A percentile compares a stretch with the other conserved stretches of the same genome.
Conservation (phyloP, 2,113 vertebrate species). For the Aldabrachelys gigantea region DNA sequence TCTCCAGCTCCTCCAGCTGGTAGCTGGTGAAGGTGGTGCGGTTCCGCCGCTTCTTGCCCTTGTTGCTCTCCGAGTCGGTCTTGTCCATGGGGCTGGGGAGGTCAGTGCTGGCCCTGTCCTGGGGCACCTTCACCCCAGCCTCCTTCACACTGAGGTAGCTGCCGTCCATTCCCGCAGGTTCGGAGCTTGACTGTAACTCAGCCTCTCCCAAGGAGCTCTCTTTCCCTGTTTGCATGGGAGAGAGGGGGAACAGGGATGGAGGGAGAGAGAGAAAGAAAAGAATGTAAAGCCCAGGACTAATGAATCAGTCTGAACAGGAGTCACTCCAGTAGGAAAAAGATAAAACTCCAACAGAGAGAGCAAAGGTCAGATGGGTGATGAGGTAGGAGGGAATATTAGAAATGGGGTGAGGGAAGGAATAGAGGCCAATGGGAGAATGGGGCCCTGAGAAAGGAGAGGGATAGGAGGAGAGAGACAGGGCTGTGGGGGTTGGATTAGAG, state of each 20-base stretch:
- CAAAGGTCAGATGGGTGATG: neutral
- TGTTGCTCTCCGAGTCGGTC: slow-evolving; percentile 93
- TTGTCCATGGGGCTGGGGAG: slow-evolving; percentile 91
- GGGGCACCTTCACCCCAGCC: slow-evolving; percentile 83
- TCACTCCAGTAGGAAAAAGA: neutral
- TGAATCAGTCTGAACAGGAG: neutral
- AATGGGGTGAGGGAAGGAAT: neutral
- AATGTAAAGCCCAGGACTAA: neutral
- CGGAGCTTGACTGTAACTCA: slow-evolving; percentile 86
- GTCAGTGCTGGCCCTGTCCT: slow-evolving; percentile 85
- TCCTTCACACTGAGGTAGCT: slow-evolving; percentile 94
- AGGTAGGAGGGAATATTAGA: neutral
- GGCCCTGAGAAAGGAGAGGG: neutral
- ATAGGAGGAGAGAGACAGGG: neutral
- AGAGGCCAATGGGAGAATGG: neutral
- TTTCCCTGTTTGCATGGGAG: slow-evolving; percentile 83
- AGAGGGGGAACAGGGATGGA: neutral
- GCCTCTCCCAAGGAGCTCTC: slow-evolving; percentile 89
- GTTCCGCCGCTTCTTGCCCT: slow-evolving; percentile 96
- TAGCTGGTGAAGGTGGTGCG: slow-evolving; percentile 99
- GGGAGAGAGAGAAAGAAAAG: slow-evolving; percentile 13
- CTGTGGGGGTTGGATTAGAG: neutral
- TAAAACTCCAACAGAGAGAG: too few species aligned
- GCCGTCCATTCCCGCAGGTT: slow-evolving; percentile 92
- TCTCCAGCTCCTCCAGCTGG: slow-evolving; percentile 98